Percentiles rank a stretch among this genome's conserved stretches.
phyloP scores from a whole-genome alignment of 2,888 invertebrate genomes.

The Hartigia nigra region DNA sequence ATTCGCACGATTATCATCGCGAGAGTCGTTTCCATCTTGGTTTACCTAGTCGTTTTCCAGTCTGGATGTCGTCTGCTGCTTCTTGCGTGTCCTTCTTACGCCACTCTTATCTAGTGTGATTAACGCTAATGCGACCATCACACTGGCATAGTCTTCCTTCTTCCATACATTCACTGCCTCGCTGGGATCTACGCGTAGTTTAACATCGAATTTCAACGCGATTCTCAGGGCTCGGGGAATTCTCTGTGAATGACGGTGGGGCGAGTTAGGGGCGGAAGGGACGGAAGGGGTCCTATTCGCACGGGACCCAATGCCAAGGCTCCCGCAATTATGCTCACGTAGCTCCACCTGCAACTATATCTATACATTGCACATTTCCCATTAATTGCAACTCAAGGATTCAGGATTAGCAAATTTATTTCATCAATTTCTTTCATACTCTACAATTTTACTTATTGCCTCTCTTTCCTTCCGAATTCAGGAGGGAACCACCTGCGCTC shows the following conservation, averaged over 20 bases:
- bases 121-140: conserved; percentile 10
- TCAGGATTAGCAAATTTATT: too few species aligned
- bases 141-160: conserved; percentile 8
- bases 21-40: conserved; percentile 15
- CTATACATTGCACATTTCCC: not conserved
- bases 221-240: not conserved
- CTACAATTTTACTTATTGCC: not conserved
- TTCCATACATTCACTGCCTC: conserved; percentile 10
- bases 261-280: not conserved
- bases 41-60: conserved; percentile 10
- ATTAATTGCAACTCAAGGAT: not conserved
- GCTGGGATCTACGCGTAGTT: conserved; percentile 35
- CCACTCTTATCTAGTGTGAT: conserved; percentile 2
- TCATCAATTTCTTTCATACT: not conserved
- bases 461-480: not conserved
- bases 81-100: conserved; percentile 22
- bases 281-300: not conserved
- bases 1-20: conserved; percentile 1
- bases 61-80: conserved; percentile 17
- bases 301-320: conserved; percentile 37
- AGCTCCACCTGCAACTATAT: conserved; percentile 8
- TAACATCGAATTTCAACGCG: conserved; percentile 21
- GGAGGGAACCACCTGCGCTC: not conserved
- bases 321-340: conserved; percentile 34
- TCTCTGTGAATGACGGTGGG: not conserved